Evolutionary conservation across 2,797 vertebrate genomes (phyloP).

Genomic region (Tangara arthus): DNA sequence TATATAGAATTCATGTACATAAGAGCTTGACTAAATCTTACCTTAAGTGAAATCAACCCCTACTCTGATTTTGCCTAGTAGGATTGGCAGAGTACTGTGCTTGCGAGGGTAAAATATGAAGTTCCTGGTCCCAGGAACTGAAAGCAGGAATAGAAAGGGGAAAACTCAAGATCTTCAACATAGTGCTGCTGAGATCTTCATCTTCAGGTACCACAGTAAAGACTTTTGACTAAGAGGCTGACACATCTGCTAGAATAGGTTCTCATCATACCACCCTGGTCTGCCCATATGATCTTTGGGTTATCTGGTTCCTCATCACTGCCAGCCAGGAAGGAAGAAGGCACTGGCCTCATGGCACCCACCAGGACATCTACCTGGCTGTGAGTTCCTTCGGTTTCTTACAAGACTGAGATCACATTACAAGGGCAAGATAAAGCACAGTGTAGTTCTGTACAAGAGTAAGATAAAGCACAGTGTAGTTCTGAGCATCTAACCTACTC

Average conservation of each 20-base stretch:
- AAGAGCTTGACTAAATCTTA: neutral
- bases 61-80: neutral
- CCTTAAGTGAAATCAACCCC: neutral
- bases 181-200: neutral
- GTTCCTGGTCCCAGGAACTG: neutral
- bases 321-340: neutral
- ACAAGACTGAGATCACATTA: neutral
- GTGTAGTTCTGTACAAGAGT: too few species aligned
- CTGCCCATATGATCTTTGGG: neutral
- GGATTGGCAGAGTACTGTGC: neutral
- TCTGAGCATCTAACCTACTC: neutral
- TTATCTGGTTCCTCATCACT: neutral
- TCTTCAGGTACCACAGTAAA: neutral
- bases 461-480: neutral
- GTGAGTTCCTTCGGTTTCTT: rapidly evolving
- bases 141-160: neutral
- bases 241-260: neutral
- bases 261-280: neutral
- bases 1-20: neutral
- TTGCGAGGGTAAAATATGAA: neutral
- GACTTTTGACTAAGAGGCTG: neutral
- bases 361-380: neutral
- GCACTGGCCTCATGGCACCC: neutral
- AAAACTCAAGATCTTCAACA: neutral
- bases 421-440: too few species aligned